Percentiles rank a stretch among this genome's conserved stretches.
Conservation (phyloP, 2,888 invertebrate species). For the Cheilosia vulpina region DNA sequence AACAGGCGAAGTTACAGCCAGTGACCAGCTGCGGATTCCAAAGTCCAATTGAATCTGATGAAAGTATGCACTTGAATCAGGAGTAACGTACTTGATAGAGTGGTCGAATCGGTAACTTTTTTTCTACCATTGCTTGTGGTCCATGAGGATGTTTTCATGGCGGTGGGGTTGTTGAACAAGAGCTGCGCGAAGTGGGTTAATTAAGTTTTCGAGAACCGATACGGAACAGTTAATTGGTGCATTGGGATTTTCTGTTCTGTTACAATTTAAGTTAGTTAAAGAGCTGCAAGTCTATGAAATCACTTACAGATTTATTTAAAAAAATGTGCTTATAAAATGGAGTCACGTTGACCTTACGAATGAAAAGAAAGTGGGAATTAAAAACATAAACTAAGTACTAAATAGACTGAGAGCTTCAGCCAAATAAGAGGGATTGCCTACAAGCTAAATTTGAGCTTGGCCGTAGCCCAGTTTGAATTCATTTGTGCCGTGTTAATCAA, state of each 20-base stretch:
- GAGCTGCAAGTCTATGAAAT: too few species aligned
- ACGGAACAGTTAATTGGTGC: conserved; percentile 26
- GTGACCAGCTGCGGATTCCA: conserved; percentile 32
- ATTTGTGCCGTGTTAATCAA: too few species aligned
- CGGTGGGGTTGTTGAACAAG: not conserved
- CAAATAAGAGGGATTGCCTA: too few species aligned
- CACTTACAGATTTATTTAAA: too few species aligned
- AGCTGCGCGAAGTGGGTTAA: conserved; percentile 22
- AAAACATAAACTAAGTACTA: too few species aligned
- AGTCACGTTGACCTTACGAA: too few species aligned
- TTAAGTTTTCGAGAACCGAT: conserved; percentile 41
- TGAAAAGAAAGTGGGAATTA: too few species aligned
- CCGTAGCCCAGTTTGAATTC: too few species aligned
- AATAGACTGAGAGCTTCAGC: too few species aligned
- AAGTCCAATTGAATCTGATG: conserved; percentile 26
- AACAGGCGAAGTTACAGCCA: conserved; percentile 27
- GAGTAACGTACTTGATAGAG: conserved; percentile 30
- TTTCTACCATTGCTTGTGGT: not conserved
- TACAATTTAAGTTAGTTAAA: too few species aligned
- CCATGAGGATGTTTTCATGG: conserved; percentile 1
- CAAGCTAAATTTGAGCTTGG: too few species aligned
- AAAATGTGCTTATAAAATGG: too few species aligned
- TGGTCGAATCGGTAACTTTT: conserved; percentile 26
- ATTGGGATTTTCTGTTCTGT: conserved; percentile 13
- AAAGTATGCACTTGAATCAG: conserved; percentile 33